Evolutionary conservation across 2,797 vertebrate species (phyloP).

Genomic region (Paedocypris micromegethes): DNA sequence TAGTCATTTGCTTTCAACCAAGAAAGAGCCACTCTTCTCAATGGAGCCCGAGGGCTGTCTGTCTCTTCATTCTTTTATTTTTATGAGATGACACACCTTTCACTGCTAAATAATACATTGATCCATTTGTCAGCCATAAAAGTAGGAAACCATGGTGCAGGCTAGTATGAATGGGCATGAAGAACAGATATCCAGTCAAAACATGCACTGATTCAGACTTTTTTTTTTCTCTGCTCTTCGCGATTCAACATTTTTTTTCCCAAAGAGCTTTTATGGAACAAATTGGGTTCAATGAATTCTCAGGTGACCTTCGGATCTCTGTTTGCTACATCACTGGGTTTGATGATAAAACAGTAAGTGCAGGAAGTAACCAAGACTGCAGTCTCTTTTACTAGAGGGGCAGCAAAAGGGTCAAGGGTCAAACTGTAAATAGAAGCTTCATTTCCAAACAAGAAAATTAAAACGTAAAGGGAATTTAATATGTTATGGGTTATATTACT

Average conservation of each 20-base stretch:
- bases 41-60: conserved; percentile 58
- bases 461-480: not conserved
- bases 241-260: not conserved
- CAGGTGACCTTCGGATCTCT: conserved; percentile 17
- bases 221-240: conserved; percentile 39
- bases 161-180: conserved; percentile 61
- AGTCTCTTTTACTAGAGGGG: conserved; percentile 7
- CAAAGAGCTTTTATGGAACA: conserved; percentile 48
- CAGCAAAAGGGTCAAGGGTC: conserved; percentile 3
- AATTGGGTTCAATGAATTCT: conserved; percentile 11
- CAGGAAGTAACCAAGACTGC: conserved; percentile 16
- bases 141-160: conserved; percentile 44
- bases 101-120: conserved; percentile 71
- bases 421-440: not conserved
- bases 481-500: not conserved
- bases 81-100: conserved; percentile 68
- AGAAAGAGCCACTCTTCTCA: conserved; percentile 65
- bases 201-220: conserved; percentile 62
- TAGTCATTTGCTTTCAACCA: conserved; percentile 57
- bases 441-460: conserved; percentile 11
- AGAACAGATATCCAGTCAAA: conserved; percentile 48
- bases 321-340: conserved; percentile 24
- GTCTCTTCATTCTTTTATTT: conserved; percentile 43
- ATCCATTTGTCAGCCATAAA: conserved; percentile 58
- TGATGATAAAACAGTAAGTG: conserved; percentile 28